A percentile compares a stretch with the other conserved stretches of the same genome.
Conservation (phyloP, 2,113 vertebrate genomes). For the Glaucomys volans region DNA sequence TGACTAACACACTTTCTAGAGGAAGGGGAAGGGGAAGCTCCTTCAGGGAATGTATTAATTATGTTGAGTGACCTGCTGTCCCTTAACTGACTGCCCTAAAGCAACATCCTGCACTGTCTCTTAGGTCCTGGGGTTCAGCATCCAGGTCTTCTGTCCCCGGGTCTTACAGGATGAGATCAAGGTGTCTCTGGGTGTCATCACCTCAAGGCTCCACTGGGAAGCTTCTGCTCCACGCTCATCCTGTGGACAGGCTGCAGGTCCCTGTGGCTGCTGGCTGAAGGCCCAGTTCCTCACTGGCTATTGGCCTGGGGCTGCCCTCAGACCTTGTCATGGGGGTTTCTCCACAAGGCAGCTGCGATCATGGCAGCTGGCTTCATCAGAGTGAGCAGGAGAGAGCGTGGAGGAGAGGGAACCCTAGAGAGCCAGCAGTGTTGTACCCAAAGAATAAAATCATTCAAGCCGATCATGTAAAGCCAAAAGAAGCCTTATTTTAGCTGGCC, state of each 20-base stretch:
- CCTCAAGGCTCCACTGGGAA: not conserved
- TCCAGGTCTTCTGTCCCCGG: not conserved
- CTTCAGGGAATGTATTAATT: not conserved
- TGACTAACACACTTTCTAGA: too few relatives aligned
- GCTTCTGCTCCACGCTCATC: not conserved
- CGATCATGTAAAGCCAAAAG: too few relatives aligned
- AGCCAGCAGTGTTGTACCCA: too few relatives aligned
- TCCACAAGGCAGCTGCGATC: too few relatives aligned
- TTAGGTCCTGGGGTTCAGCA: too few relatives aligned
- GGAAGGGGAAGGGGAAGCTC: not conserved
- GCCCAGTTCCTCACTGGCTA: not conserved
- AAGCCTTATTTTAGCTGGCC: too few relatives aligned
- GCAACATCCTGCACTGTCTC: not conserved
- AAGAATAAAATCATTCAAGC: too few relatives aligned
- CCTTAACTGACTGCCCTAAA: not conserved
- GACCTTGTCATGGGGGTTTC: rapidly evolving
- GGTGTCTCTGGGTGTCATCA: too few relatives aligned
- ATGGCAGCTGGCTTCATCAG: not conserved
- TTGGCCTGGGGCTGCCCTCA: not conserved
- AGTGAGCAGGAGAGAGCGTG: not conserved
- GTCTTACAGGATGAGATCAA: not conserved
- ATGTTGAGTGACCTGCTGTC: not conserved
- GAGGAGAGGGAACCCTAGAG: not conserved
- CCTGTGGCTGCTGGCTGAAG: not conserved
- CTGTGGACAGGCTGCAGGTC: too few relatives aligned